Percentiles rank a stretch among this genome's conserved stretches.
Conservation (phyloP, 2,113 vertebrate genomes). For the Isichthys henryi region DNA sequence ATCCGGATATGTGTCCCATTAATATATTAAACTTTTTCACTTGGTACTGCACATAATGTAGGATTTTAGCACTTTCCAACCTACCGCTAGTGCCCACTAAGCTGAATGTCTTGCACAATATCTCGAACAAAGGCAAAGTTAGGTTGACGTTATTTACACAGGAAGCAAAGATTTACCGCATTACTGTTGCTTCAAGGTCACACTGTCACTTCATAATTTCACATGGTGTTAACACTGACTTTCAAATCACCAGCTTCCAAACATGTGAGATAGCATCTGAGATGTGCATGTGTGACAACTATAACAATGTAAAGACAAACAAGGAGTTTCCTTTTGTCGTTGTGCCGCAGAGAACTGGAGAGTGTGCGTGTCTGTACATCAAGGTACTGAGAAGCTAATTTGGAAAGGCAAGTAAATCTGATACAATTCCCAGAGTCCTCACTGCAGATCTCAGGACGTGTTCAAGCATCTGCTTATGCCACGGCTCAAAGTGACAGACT, state of each 20-base stretch:
- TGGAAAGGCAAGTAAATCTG: slow-evolving; percentile 9
- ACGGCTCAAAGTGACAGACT: slow-evolving; percentile 7
- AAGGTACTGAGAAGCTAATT: not conserved
- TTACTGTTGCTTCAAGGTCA: slow-evolving; percentile 4
- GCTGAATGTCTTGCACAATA: not conserved
- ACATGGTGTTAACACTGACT: not conserved
- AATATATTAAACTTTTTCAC: not conserved
- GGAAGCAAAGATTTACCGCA: not conserved
- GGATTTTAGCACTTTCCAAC: not conserved
- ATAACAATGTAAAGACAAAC: not conserved
- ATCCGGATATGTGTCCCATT: not conserved
- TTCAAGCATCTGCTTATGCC: not conserved
- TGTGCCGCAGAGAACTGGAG: not conserved
- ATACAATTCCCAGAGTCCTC: slow-evolving; percentile 13
- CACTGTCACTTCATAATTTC: not conserved
- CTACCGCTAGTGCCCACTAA: not conserved
- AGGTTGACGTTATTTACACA: not conserved
- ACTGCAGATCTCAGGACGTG: not conserved
- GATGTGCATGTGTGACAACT: not conserved
- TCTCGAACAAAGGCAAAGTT: not conserved
- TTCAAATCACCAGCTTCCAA: not conserved
- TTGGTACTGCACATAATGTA: not conserved
- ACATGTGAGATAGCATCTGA: not conserved
- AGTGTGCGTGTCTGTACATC: not conserved
- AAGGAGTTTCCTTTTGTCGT: not conserved